These are phyloP conservation scores for Lepidurus apus DNA, from an alignment of 1,140 invertebrate species.

Conservation along the genomic window DNA sequence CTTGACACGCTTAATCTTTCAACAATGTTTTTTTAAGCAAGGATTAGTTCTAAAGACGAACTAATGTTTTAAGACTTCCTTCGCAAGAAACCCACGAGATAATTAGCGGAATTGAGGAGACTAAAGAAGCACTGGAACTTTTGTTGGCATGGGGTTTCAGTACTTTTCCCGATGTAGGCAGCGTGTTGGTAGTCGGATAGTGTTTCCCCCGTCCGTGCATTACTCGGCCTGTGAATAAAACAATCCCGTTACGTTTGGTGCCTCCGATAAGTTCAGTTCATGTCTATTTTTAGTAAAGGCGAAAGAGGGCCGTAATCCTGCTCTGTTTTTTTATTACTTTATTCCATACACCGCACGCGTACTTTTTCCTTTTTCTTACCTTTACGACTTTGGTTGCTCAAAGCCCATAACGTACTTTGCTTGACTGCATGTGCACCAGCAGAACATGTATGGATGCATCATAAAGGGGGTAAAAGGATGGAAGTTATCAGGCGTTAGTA, in stretches of 20 bases:
- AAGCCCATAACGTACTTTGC: neutral
- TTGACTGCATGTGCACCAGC: neutral
- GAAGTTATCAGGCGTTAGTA: slow-evolving; percentile 3
- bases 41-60: neutral
- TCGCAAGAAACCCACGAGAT: slow-evolving; percentile 26
- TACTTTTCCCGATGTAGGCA: slow-evolving; percentile 23
- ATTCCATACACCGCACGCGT: neutral
- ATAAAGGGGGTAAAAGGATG: slow-evolving; percentile 19
- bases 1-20: neutral
- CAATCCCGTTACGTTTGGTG: neutral
- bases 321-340: neutral
- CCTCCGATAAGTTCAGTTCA: neutral
- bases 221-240: slow-evolving; percentile 23
- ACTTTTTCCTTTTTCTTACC: neutral
- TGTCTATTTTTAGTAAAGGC: neutral
- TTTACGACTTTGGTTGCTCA: neutral
- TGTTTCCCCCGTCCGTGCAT: slow-evolving; percentile 12
- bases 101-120: slow-evolving; percentile 29
- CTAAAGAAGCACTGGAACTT: slow-evolving; percentile 30
- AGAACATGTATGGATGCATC: neutral
- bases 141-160: slow-evolving; percentile 23
- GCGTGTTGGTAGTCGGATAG: slow-evolving; percentile 28
- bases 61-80: neutral
- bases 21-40: neutral
- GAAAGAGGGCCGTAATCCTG: neutral